Evolutionary conservation across 2,797 vertebrate genomes (phyloP), one percentile per base, ranked within the genome.

Genomic region (Sebastes vulpes): DNA sequence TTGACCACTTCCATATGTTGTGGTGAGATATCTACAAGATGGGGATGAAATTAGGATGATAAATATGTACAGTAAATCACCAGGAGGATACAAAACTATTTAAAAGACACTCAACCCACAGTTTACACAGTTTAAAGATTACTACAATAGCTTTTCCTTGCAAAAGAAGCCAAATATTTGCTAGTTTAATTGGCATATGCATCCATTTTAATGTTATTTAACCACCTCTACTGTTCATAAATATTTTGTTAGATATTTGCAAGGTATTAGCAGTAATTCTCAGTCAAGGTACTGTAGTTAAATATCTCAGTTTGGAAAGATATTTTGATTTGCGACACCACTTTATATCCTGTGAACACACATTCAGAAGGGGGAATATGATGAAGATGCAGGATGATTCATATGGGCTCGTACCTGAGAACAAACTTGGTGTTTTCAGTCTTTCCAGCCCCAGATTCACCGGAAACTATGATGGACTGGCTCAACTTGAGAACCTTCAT

Each of bases 401-500:
- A 67, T 1, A 23, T 3, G 3, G 16, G 10, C 4, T 72, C 85
- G 10, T 88, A 99, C 98, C 98, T 97, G 87, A 99, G 95, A 91
- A 99, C 98, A 96, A 99, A 99, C 93, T 99, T 99, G 50, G 99
- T 99, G 91, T 99, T 99, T 96, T 99, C 99, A 10, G 99, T 99
- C 95, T 99, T 99, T 85, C 98, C 99, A 84, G 99, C 99, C 82
- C 99, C 99, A 1, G 99, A 99, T 96, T 99, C 99, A 86, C 99
- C 99, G 79, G 99, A 99, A 58, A 99, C 98, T 77, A 99, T 99
- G 90, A 99, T 99, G 67, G 99, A 99, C 89, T 99, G 99, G 85
- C 99, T 99, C 96, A 99, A 97, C 93, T 98, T 99, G 61, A 99
- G 97, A 48, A 99, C 97, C 90, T 97, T 99, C 98, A 99, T 99